Base-by-base conservation (phyloP, 2,888 invertebrate genomes). In the Nasonovia ribisnigri region DNA sequence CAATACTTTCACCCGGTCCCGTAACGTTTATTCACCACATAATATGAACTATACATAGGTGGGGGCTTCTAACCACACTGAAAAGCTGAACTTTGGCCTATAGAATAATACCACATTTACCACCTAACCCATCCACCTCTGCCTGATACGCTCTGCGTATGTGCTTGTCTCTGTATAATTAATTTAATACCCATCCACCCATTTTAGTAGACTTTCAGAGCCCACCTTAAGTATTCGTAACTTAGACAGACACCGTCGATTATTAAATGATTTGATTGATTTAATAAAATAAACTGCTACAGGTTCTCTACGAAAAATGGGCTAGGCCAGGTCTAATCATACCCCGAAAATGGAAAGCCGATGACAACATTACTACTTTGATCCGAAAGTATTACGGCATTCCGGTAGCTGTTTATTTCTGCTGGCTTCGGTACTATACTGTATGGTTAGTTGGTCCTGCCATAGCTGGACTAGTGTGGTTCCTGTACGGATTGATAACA, bases 351-450 rank as follows among this genome's bases (percentile, higher is more conserved):
- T 98, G 98, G 96, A 93, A 87, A 48, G 10, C 60, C 0, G 93
- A 93, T 48, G n/a, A 90, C 60, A 54, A 26, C 10, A 86, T 93
- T 29, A 93, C 57, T 8, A 24, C n/a, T 43, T 96, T 99, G 60
- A 97, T 99, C 6, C 96, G 98, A 86, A 97, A 98, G 95, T 99
- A 99, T 96, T 99, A 98, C 95, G 99, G 99, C 0, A 98, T 98
- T 95, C 98, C 99, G 96, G 98, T 99, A 48, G 98, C 97, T 0
- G 96, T 99, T 0, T 99, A 99, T 95, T 99, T 98, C 96, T 98
- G 98, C 94, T 99, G 99, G 99, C 96, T 99, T 67, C 99, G 99
- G 0, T 99, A 98, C 96, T 99, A 99, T 95, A 99, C 99, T 0
- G 97, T 97, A 95, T 98, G 98, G 97, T 96, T 99, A 36, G 97